phyloP scores from a whole-genome alignment of 2,888 invertebrate genomes.

The Ceratothoa steindachneri region DNA sequence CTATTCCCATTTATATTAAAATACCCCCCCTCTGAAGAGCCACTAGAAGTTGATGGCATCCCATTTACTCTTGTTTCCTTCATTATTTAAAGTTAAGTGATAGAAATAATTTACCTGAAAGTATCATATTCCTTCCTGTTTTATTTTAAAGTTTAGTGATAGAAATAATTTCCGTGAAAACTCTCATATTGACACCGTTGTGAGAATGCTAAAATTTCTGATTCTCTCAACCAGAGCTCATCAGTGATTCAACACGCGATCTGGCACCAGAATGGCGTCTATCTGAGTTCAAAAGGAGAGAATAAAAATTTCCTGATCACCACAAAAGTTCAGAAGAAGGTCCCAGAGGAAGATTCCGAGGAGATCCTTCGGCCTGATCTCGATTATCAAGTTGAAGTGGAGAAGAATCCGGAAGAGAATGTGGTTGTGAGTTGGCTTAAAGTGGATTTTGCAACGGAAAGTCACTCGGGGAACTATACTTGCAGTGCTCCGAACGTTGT shows the following conservation, averaged over 20 bases:
- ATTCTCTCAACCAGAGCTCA: slow-evolving; percentile 23
- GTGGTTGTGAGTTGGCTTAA: slow-evolving; percentile 28
- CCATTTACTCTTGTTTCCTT: too few species aligned
- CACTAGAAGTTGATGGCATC: too few species aligned
- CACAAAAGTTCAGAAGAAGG: not conserved
- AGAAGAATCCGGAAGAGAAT: not conserved
- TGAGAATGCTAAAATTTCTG: too few species aligned
- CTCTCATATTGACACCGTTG: too few species aligned
- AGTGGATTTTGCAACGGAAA: slow-evolving; percentile 28
- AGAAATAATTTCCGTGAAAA: too few species aligned
- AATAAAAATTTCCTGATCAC: slow-evolving; percentile 24
- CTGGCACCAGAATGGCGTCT: slow-evolving; percentile 39
- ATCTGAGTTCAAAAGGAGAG: slow-evolving; percentile 29
- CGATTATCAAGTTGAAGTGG: not conserved
- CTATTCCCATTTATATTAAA: too few species aligned
- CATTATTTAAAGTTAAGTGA: too few species aligned
- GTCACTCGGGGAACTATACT: slow-evolving; percentile 42
- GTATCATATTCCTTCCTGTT: too few species aligned
- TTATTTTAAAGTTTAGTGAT: too few species aligned
- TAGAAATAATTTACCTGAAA: too few species aligned
- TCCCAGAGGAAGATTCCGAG: not conserved
- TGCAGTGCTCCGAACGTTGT: slow-evolving; percentile 33
- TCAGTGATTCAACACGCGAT: slow-evolving; percentile 34
- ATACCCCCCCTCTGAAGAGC: too few species aligned
- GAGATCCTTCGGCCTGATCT: not conserved